A percentile compares a stretch with the other conserved stretches of the same genome.
phyloP scores from a whole-genome alignment of 2,888 invertebrate genomes.

The Cyclophora punctaria region DNA sequence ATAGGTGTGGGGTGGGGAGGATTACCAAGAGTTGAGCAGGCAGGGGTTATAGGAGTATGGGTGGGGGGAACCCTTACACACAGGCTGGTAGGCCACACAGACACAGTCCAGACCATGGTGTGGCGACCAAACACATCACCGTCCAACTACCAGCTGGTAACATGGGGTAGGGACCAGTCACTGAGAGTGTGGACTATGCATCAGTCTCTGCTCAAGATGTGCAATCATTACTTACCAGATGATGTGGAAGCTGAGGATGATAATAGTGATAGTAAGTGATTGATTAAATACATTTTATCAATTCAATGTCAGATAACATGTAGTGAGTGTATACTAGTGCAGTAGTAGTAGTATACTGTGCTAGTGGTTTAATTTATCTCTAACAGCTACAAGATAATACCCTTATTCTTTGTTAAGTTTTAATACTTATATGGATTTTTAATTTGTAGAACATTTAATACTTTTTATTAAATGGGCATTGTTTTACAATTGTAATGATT shows the following conservation, averaged over 20 bases:
- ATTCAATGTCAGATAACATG: no score
- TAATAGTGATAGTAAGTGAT: conserved; percentile 60
- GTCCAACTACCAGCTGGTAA: conserved; percentile 88
- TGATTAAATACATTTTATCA: neutral
- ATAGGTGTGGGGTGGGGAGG: conserved; percentile 94
- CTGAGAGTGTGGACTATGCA: conserved; percentile 94
- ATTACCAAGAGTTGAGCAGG: conserved; percentile 84
- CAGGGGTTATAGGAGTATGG: conserved; percentile 73
- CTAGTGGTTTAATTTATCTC: no score
- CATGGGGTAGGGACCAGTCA: conserved; percentile 96
- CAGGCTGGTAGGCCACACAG: conserved; percentile 94
- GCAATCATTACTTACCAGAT: conserved; percentile 78
- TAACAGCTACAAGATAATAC: no score
- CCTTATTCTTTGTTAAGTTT: no score
- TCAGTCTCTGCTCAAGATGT: conserved; percentile 86
- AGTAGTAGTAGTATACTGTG: no score
- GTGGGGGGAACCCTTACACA: conserved; percentile 82
- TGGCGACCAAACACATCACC: conserved; percentile 86
- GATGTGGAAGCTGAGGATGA: conserved; percentile 75
- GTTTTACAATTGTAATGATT: conserved; percentile 18
- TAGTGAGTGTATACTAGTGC: no score
- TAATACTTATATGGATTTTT: no score
- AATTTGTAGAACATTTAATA: neutral
- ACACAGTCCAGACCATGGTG: conserved; percentile 95
- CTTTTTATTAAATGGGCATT: no score